Evolutionary conservation across 2,113 vertebrate genomes (phyloP).

Genomic region (Aphelocoma coerulescens): DNA sequence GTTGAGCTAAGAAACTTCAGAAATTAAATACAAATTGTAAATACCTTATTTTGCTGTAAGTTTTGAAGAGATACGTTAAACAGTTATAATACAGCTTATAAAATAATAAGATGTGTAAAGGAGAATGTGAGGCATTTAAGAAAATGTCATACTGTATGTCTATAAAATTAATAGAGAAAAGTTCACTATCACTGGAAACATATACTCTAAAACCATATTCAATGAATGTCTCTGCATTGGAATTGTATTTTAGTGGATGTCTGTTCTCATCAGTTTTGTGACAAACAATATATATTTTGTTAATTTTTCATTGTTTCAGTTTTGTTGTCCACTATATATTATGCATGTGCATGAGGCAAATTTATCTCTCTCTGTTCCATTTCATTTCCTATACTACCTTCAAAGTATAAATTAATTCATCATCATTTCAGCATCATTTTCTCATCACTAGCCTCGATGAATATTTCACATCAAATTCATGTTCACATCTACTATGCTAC

Average conservation of each 20-base stretch:
- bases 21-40: neutral
- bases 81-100: neutral
- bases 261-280: neutral
- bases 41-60: neutral
- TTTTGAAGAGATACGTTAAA: neutral
- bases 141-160: neutral
- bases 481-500: neutral
- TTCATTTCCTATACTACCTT: neutral
- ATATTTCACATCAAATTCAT: neutral
- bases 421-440: neutral
- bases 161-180: neutral
- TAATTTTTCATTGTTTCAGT: neutral
- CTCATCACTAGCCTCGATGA: neutral
- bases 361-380: neutral
- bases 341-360: neutral
- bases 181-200: neutral
- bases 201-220: neutral
- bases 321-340: neutral
- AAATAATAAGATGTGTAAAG: neutral
- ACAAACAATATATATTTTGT: neutral
- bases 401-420: neutral
- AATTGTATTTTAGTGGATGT: neutral
- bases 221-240: neutral
- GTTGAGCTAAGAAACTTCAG: neutral
- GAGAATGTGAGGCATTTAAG: neutral